Base-by-base conservation (phyloP, 1,140 invertebrate genomes). In the Psilanteris sp. region DNA sequence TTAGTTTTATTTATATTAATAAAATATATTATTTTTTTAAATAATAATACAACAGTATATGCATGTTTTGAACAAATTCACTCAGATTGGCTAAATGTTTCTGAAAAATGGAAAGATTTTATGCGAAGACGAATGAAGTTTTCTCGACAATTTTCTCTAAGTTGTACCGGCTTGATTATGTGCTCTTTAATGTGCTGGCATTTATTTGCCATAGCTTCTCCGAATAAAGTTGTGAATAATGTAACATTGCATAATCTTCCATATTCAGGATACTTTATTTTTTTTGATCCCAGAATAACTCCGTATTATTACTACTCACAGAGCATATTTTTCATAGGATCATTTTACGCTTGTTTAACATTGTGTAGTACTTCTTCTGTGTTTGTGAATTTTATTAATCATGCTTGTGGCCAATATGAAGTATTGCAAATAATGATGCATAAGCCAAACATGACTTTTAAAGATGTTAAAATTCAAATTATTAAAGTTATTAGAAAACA, bases 211-310 rank as follows among this genome's bases (percentile, higher is more conserved):
- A 3, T 43, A 5, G 5, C n/a, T n/a, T 43, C 1, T 2, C 39
- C 0, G 7, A 8, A 4, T 8, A 10, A n/a, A 9, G 18, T 37
- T 13, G 20, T 52, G 1, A 10, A 37, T 8, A 52, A 52, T 11
- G 20, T 52, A n/a, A 52, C 48, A 8, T 7, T 37, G 6, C 32
- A 52, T 8, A 13, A 26, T 15, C 14, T 52, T 14, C 48, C 48
- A 2, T 52, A 26, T 37, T 20, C 31, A n/a, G 32, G 6, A 15
- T 15, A 24, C 3, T 52, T 24, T n/a, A 0, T 26, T 24, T 52
- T 15, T 4, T 52, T 52, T 34, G 22, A 52, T 37, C 10, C 18
- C 0, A 36, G 48, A 37, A 4, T 26, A n/a, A n/a, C n/a, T n/a
- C n/a, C n/a, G n/a, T n/a, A n/a, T n/a, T n/a, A n/a, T n/a, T n/a